phyloP scores from a whole-genome alignment of 2,113 vertebrate genomes.

The Uropsilus gracilis region DNA sequence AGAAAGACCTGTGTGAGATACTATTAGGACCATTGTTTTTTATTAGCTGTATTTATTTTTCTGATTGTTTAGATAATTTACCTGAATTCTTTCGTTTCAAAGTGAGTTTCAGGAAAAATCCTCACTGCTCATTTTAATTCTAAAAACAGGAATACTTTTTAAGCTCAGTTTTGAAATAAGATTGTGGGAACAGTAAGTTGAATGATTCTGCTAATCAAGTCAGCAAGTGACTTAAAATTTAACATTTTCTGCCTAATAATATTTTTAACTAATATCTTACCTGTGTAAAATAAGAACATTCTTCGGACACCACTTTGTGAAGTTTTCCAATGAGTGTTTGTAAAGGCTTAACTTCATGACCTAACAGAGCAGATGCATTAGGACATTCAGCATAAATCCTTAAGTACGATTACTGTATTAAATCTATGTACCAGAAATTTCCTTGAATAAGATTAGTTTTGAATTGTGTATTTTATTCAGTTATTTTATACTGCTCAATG shows the following conservation, averaged over 20 bases:
- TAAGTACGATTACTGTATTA: conserved; percentile 37
- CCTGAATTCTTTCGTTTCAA: conserved; percentile 14
- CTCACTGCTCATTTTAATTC: conserved; percentile 22
- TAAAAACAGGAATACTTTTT: conserved; percentile 26
- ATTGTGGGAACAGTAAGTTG: not conserved
- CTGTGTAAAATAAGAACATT: conserved; percentile 87
- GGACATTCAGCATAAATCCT: not conserved
- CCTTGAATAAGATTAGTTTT: not conserved
- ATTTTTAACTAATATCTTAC: conserved; percentile 76
- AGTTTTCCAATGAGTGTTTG: conserved; percentile 86
- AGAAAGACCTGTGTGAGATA: not conserved
- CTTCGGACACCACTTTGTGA: conserved; percentile 87
- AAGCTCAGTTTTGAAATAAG: not conserved
- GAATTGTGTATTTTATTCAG: conserved; percentile 36
- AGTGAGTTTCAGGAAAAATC: conserved; percentile 4
- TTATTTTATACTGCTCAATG: conserved; percentile 41
- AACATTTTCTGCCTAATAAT: not conserved
- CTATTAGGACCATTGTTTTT: not conserved
- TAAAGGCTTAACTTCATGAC: conserved; percentile 80
- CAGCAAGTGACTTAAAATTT: conserved; percentile 23
- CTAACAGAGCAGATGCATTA: conserved; percentile 74
- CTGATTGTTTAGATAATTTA: not conserved
- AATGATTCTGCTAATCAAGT: conserved; percentile 16
- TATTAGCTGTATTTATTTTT: not conserved
- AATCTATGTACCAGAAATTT: not conserved